A percentile compares a stretch with the other conserved stretches of the same genome.
Conservation (phyloP, 2,113 vertebrate genomes). For the Greenwoodochromis staneri region DNA sequence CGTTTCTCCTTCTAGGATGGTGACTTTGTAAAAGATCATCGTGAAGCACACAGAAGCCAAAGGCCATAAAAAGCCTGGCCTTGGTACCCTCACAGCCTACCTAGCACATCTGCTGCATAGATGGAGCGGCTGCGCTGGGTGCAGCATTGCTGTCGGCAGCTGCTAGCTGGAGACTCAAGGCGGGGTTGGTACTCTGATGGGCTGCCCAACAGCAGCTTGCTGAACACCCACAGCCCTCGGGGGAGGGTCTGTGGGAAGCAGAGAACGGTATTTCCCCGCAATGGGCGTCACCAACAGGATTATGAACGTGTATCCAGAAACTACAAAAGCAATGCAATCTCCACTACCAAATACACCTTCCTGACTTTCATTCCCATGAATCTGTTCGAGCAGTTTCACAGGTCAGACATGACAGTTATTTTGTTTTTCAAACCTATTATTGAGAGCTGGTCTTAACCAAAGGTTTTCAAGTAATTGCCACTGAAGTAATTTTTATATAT, state of each 20-base stretch:
- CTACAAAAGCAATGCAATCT: conserved; percentile 83
- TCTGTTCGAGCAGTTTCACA: conserved; percentile 96
- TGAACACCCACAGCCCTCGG: conserved; percentile 2
- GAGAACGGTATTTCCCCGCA: conserved; percentile 76
- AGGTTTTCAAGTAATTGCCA: background rate
- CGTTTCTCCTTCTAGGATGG: background rate
- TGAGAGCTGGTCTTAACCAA: background rate
- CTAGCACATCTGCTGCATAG: background rate
- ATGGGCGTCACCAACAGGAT: conserved; percentile 75
- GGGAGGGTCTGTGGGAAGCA: conserved; percentile 61
- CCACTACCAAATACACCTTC: conserved; percentile 90
- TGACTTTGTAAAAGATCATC: background rate
- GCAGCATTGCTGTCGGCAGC: conserved; percentile 65
- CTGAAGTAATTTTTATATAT: background rate
- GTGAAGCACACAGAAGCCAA: background rate
- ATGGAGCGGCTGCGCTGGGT: conserved; percentile 78
- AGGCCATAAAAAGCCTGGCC: background rate
- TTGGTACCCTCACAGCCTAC: background rate
- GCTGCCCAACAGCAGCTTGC: conserved; percentile 15
- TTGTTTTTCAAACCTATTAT: background rate
- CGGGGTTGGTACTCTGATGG: conserved; percentile 50
- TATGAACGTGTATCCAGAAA: conserved; percentile 71
- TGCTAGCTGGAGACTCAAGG: conserved; percentile 39
- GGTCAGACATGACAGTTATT: conserved; percentile 58
- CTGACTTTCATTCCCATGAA: conserved; percentile 92